phyloP scores from a whole-genome alignment of 2,113 vertebrate genomes.

The Hoplias malabaricus region DNA sequence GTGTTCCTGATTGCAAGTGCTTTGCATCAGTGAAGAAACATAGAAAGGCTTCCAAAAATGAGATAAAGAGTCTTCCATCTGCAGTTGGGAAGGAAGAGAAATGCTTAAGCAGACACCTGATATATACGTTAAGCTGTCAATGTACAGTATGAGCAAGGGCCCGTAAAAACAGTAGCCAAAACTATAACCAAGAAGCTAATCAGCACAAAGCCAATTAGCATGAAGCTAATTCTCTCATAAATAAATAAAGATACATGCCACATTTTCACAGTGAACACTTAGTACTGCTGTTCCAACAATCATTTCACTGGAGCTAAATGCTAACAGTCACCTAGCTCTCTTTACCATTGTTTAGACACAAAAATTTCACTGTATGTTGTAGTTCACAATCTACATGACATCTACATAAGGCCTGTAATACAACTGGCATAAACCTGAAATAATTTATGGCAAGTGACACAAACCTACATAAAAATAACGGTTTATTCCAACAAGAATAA shows the following conservation, averaged over 20 bases:
- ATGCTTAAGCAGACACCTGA: not conserved
- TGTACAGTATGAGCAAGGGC: not conserved
- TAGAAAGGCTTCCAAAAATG: not conserved
- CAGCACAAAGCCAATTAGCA: not conserved
- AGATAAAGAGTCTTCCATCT: not conserved
- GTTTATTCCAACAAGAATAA: too few relatives aligned
- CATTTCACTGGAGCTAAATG: constrained; percentile 1
- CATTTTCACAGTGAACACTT: not conserved
- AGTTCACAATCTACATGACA: too few relatives aligned
- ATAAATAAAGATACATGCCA: constrained; percentile 19
- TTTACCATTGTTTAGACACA: not conserved
- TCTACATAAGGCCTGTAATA: too few relatives aligned
- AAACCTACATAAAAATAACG: too few relatives aligned
- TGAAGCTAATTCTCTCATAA: not conserved
- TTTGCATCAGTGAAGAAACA: not conserved
- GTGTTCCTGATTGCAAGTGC: not conserved
- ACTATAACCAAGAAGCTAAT: not conserved
- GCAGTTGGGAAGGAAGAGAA: not conserved
- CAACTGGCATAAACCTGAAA: too few relatives aligned
- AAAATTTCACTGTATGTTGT: too few relatives aligned
- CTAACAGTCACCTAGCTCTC: not conserved
- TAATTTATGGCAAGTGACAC: too few relatives aligned
- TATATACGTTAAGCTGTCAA: not conserved
- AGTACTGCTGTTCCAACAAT: constrained; percentile 35
- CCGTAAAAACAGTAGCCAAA: not conserved